A percentile compares a stretch with the other conserved stretches of the same genome.
These are phyloP conservation scores for Azemiops feae DNA, from an alignment of 2,113 vertebrate genomes.

Conservation along the genomic window DNA sequence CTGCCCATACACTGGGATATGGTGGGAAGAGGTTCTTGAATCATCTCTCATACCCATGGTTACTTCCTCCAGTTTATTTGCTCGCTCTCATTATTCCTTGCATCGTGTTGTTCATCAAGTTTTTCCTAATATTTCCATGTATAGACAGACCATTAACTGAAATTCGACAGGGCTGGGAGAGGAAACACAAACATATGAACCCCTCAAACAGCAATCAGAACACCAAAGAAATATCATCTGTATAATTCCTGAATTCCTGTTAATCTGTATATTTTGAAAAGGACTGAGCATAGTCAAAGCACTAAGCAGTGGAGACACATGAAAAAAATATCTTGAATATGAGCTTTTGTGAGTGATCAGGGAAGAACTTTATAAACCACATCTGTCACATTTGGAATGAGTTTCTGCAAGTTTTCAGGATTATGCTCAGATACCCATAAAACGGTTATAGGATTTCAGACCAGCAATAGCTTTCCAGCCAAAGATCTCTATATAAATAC, in stretches of 20 bases:
- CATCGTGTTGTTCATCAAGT: conserved; percentile 78
- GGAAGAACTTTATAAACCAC: background rate
- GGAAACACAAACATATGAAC: conserved; percentile 44
- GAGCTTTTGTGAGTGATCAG: background rate
- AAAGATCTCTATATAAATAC: background rate
- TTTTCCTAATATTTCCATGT: conserved; percentile 82
- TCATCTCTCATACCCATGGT: conserved; percentile 74
- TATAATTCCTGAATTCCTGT: conserved; percentile 46
- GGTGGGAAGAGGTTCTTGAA: conserved; percentile 80
- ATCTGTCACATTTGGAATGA: background rate
- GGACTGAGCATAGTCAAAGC: background rate
- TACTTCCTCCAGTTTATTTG: conserved; percentile 77
- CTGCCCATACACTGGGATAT: conserved; percentile 78
- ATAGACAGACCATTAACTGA: conserved; percentile 75
- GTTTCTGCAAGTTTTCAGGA: background rate
- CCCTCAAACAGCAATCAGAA: conserved; percentile 37
- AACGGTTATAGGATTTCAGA: background rate
- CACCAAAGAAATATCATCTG: conserved; percentile 32
- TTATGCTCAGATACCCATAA: background rate
- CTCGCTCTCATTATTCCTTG: conserved; percentile 83
- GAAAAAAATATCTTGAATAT: background rate
- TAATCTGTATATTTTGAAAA: background rate
- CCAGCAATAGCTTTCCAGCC: background rate
- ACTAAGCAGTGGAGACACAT: background rate
- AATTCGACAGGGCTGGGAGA: conserved; percentile 90